A percentile compares a stretch with the other conserved stretches of the same genome.
These are phyloP conservation scores for Meloe dianella DNA, from an alignment of 2,888 invertebrate genomes.

Conservation along the genomic window DNA sequence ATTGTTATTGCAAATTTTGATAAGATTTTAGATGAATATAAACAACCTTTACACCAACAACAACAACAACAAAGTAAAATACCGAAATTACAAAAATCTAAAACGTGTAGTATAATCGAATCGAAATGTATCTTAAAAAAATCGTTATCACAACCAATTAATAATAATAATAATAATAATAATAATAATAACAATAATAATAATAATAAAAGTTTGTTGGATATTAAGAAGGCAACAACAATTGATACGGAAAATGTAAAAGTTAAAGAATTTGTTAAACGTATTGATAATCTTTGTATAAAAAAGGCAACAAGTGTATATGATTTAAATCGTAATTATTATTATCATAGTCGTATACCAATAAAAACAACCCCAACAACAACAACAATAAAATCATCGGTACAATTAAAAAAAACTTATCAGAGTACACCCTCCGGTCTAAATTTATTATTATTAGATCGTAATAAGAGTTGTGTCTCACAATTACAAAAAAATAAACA, in stretches of 20 bases:
- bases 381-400: neutral
- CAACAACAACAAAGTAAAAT: constrained; percentile 48
- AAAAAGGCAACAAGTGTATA: constrained; percentile 48
- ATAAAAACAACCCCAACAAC: constrained; percentile 45
- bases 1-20: constrained; percentile 64
- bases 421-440: constrained; percentile 60
- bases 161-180: constrained; percentile 32
- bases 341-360: constrained; percentile 52
- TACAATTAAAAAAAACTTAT: constrained; percentile 48
- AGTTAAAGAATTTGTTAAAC: constrained; percentile 50
- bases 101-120: constrained; percentile 74
- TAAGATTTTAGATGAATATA: constrained; percentile 62
- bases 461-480: constrained; percentile 41
- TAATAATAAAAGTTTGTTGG: constrained; percentile 49
- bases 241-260: constrained; percentile 35
- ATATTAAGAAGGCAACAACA: constrained; percentile 37
- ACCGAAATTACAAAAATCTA: constrained; percentile 71
- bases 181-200: constrained; percentile 21
- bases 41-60: constrained; percentile 22
- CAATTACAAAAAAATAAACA: constrained; percentile 12
- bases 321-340: constrained; percentile 44
- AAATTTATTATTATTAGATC: constrained; percentile 51
- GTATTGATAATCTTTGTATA: constrained; percentile 17
- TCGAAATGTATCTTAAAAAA: constrained; percentile 72
- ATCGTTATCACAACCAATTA: constrained; percentile 61